These are phyloP conservation scores for Boulengeromyrus knoepffleri DNA, from an alignment of 2,113 vertebrate species.

Conservation along the genomic window DNA sequence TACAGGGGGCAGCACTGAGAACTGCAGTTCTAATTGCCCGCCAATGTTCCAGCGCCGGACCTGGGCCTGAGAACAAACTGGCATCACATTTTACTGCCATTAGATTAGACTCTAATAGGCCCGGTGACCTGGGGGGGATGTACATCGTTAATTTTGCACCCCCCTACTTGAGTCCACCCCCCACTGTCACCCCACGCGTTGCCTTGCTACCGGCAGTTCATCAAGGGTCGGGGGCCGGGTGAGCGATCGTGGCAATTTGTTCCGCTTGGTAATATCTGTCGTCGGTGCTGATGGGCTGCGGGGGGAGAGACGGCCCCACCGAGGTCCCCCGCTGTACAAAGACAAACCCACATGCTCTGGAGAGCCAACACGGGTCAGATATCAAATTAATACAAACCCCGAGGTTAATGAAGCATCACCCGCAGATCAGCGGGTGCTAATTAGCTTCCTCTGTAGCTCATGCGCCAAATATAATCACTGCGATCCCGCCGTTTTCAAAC, in stretches of 20 bases:
- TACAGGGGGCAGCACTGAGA: background rate
- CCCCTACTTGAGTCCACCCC: slow-evolving; percentile 20
- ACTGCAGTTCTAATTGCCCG: background rate
- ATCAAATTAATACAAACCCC: slow-evolving; percentile 24
- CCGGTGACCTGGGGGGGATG: slow-evolving; percentile 61
- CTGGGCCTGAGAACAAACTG: background rate
- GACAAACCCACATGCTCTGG: slow-evolving; percentile 27
- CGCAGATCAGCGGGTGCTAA: slow-evolving; percentile 24
- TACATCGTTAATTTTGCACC: slow-evolving; percentile 65
- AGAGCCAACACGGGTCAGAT: slow-evolving; percentile 29
- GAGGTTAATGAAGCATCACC: slow-evolving; percentile 26
- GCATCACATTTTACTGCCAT: slow-evolving; percentile 66
- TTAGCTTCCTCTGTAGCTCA: slow-evolving; percentile 32
- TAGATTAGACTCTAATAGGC: slow-evolving; percentile 75
- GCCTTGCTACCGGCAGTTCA: slow-evolving; percentile 60
- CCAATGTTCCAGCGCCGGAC: background rate
- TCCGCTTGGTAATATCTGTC: slow-evolving; percentile 23
- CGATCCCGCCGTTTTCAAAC: slow-evolving; percentile 21
- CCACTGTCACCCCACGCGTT: slow-evolving; percentile 17
- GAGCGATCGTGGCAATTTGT: slow-evolving; percentile 47
- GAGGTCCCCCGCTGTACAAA: slow-evolving; percentile 36
- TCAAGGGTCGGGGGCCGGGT: slow-evolving; percentile 44
- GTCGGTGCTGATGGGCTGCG: slow-evolving; percentile 5
- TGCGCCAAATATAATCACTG: slow-evolving; percentile 30
- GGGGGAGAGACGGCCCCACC: background rate